Evolutionary conservation across 1,140 invertebrate genomes (phyloP), one percentile per base, ranked within the genome.

Genomic region (Pachypeltis micranthus): DNA sequence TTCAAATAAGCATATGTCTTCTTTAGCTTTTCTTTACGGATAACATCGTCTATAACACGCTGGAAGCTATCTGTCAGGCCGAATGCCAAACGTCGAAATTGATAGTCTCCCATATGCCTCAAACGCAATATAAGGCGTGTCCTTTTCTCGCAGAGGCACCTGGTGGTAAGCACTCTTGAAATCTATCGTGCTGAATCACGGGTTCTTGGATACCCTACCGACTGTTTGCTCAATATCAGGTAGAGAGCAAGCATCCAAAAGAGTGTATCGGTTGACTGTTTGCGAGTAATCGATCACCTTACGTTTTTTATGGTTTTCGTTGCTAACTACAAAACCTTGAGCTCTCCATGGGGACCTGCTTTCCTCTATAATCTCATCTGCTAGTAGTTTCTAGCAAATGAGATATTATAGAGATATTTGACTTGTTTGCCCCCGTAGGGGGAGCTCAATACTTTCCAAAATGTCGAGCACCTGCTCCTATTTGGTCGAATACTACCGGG

Each of bases 21-120:
- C 34, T 63, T 21, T 26, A 63, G 28, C n/a, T 65, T 63, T 34
- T 65, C 63, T 21, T 28, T 55, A 0, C 26, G 24, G 51, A 71
- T 59, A 3, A 67, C 47, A 14, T 58, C 54, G 56, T 71, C 59
- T 29, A 70, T 64, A 10, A 62, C 59, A 16, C 64, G n/a, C 59
- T 71, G 70, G 31, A 67, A 72, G n/a, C n/a, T n/a, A n/a, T n/a
- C n/a, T n/a, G 21, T 58, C 56, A 21, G 63, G 31, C 7, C 31
- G 16, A 39, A 39, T 39, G 31, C 7, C 7, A 39, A 10, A 7
- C 31, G 7, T 39, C 16, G 7, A 16, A 39, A 39, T 39, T 39
- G 31, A 39, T 39, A 39, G 16, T 10, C 7, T 16, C 16, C 31
- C 31, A 16, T 39, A 7, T 10, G 31, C 31, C 16, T 39, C 31